Base-by-base conservation (phyloP, 2,888 invertebrate species). In the Hydraecia micacea region DNA sequence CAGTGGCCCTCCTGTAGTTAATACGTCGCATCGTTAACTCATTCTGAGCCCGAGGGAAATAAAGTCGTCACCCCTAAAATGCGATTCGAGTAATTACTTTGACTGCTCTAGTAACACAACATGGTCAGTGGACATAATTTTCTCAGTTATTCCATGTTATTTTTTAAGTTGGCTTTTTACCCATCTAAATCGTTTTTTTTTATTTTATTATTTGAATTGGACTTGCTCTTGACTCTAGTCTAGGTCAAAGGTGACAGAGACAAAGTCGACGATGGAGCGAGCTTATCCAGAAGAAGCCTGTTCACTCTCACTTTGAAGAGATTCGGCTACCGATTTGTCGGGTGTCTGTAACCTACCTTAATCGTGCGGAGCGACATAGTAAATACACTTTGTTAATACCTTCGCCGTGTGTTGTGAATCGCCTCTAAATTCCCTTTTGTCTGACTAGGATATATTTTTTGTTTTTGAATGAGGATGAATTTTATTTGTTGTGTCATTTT, bases 361-460 rank as follows among this genome's bases (percentile, higher is more conserved):
- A 25, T 55, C 52, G 8, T 9, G 52, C 87, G 87, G 81, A 81
- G 77, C 74, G 78, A 84, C 81, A 82, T 80, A 83, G 75, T 75
- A 90, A 90, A 88, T 79, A 83, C 78, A 80, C 87, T 87, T 81
- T 81, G 76, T 79, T 86, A 78, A 80, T 74, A 84, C 79, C 83
- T 80, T 74, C 71, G 75, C 83, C 79, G 80, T 85, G 79, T 81
- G 68, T 84, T 81, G 69, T 67, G 73, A 70, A 84, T 89, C 77
- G 76, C 75, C 73, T 83, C 62, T 85, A 42, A 73, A 76, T 63
- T 77, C 73, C n/a, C 70, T 73, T 85, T 81, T 73, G 77, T 81
- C 55, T 67, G 70, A 60, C 62, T 85, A 15, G 32, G 13, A 52
- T 39, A 28, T 15, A 4, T 49, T 58, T 77, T 62, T 62, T 58